Evolutionary conservation across 1,140 invertebrate genomes (phyloP).

Genomic region (Wiebesia pumilae): DNA sequence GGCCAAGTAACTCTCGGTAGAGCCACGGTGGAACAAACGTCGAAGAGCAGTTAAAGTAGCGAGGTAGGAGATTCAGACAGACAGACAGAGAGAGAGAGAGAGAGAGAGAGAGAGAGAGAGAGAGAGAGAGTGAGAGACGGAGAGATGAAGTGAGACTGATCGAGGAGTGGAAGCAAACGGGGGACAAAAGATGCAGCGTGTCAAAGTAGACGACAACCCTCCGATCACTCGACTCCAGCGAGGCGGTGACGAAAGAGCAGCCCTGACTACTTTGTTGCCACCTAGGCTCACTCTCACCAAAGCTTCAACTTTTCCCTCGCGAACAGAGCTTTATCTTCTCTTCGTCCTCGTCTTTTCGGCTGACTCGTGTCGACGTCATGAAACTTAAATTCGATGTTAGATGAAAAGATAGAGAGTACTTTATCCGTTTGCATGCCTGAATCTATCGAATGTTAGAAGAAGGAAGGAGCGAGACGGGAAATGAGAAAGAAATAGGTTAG

Average conservation of each 20-base stretch:
- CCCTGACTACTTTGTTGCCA: no score
- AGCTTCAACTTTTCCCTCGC: not conserved
- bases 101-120: not conserved
- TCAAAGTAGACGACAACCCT: constrained; percentile 16
- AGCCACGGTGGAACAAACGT: not conserved
- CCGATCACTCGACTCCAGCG: constrained; percentile 13
- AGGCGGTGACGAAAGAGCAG: not conserved
- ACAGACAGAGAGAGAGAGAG: not conserved
- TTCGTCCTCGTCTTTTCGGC: not conserved
- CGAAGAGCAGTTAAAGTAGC: not conserved
- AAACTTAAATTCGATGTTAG: not conserved
- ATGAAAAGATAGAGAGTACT: not conserved
- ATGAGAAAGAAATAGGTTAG: not conserved
- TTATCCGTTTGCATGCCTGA: not conserved
- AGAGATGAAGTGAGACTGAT: not conserved
- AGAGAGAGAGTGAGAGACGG: not conserved
- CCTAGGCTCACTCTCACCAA: constrained; percentile 10
- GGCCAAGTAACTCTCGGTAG: not conserved
- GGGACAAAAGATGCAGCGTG: constrained; percentile 5
- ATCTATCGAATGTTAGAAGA: not conserved
- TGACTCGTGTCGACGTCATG: constrained; percentile 3
- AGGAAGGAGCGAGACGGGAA: not conserved
- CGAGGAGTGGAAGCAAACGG: not conserved
- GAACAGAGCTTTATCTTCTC: not conserved
- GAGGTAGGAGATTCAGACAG: not conserved